Evolutionary conservation across 2,113 vertebrate species (phyloP), one percentile per base, ranked within the genome.

Genomic region (Calyptommatus sinebrachiatus): DNA sequence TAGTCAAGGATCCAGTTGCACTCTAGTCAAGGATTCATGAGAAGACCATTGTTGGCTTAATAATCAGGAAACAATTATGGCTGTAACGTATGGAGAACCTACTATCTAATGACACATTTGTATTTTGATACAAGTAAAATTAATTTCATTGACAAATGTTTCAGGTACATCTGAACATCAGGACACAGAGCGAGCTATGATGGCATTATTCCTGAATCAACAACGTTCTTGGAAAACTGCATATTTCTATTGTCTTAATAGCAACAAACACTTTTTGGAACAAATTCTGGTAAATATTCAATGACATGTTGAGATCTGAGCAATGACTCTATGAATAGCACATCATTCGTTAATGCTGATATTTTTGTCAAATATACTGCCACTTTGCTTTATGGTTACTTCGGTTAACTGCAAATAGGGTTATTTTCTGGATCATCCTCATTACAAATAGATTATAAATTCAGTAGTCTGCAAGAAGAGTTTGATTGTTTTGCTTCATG

Each of bases 181-280:
- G 26, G 91, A 95, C 82, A 73, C 85, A 4, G 95, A 95, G 61
- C 76, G n/a, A 77, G 80, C 96, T 8, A 74, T 96, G 85, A 93
- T 98, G 88, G 93, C 90, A 71, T 89, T 98, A 72, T 98, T 98
- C 84, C 95, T 94, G 71, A 91, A 96, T 82, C 89, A 89, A 1
- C 90, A 96, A 67, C 95, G 95, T n/a, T 91, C 94, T 45, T 99
- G 98, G 98, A 98, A 97, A 92, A 90, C 90, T 77, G 92, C 93
- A 67, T 99, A 96, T 86, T 99, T 99, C 88, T 98, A 98, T 92
- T 99, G 96, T 91, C 94, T 97, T 84, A 97, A 91, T 86, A 97
- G 94, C 84, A 96, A 89, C 85, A 99, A 97, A 82, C 98, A 99
- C 92, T 99, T 99, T 90, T 95, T 99, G 5, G 98, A 99, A 84